Base-by-base conservation (phyloP, 2,797 vertebrate genomes). In the Diplodus puntazzo region DNA sequence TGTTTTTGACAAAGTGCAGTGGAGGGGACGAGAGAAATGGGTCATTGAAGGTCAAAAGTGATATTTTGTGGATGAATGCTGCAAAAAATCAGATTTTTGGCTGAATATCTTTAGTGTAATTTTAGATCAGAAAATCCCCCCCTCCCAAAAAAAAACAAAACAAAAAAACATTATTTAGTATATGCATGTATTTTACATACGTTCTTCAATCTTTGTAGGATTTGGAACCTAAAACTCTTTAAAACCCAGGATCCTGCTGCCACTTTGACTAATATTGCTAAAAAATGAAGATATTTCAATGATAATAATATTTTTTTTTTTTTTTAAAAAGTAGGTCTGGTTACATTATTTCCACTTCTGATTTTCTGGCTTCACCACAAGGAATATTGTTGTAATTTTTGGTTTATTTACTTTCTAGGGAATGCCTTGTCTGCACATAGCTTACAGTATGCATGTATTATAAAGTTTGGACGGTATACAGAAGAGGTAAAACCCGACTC, bases 1-100 rank as follows among this genome's bases (percentile, higher is more conserved):
- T 60, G 3, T 65, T 58, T 66, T 45, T 55, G n/a, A 77, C 60
- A 21, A 21, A 39, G 50, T 18, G 20, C 21, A 65, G 60, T 23
- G 1, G 3, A 66, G 59, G 39, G 46, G 21, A 42, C 21, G 2
- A 23, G 10, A 65, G 11, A 69, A 75, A 55, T 53, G 11, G n/a
- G 57, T 66, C 27, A 49, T 13, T 65, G 17, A 55, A 65, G 43
- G 68, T 69, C 61, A 39, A 4, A 20, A 4, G 2, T 1, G 25
- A 57, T 73, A 23, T 61, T 34, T 39, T 58, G 43, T 49, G 48
- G 11, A 66, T 60, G 2, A 3, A 64, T 20, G 20, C 1, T 3
- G 11, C 12, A 27, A 53, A 30, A 42, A 43, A 34, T 27, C 0
- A 21, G 1, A 9, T 23, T 16, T 49, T 50, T 17, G 12, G 43